Base-by-base conservation (phyloP, 2,888 invertebrate species). In the Athrips mouffetella region DNA sequence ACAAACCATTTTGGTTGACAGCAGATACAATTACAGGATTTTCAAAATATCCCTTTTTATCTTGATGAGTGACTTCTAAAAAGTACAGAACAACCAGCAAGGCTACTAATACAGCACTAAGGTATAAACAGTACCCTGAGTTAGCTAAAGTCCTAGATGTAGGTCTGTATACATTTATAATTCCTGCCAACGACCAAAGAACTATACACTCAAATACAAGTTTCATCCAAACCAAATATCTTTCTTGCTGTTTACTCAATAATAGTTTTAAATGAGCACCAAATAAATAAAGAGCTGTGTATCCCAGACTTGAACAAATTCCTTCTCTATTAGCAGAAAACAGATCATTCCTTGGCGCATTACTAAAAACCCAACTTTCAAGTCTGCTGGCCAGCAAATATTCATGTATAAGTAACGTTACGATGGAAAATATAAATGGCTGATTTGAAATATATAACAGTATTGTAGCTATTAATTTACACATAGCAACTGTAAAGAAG, bases 271-370 rank as follows among this genome's bases (percentile, higher is more conserved):
- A 70, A 60, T 91, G 89, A 47, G 93, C 91, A 20, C 94, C 93
- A 55, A 93, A 89, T 49, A 98, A 87, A 77, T 96, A 98, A 3
- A 99, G 80, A 0, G 94, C 91, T 0, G 96, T 83, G 74, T 96
- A 98, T 1, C 99, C 98, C 0, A 94, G 83, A 29, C 93, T 88
- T 0, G 98, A 98, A 16, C 92, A 91, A 30, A 99, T 80, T 0
- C 99, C 99, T 85, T 99, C 99, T 49, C 96, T 91, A 79, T 99
- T 99, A 0, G 98, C 96, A 37, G 91, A 85, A 3, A 98, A 55
- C 25, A 97, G 82, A 47, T 88, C 89, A 31, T 79, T 76, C 50
- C 96, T 89, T 0, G 87, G 76, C 1, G 73, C 65, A 45, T 90
- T 70, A 44, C 90, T 86, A 61, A 96, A 90, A 0, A 96, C 92